Conservation (phyloP, 2,113 vertebrate genomes). For the Promerops cafer region DNA sequence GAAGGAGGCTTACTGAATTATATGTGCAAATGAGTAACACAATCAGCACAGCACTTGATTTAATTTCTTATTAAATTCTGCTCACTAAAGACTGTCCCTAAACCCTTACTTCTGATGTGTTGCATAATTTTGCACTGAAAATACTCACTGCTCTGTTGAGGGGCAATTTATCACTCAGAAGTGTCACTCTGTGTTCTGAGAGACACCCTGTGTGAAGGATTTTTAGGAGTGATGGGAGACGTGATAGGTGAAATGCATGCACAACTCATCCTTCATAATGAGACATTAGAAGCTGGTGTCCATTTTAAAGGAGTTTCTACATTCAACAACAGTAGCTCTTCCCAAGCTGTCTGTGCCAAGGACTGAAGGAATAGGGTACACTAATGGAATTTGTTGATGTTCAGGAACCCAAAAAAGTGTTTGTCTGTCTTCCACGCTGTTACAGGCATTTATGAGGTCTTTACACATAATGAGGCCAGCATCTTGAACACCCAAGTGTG, state of each 20-base stretch:
- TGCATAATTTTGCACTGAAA: neutral
- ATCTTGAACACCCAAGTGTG: neutral
- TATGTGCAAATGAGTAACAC: neutral
- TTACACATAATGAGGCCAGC: neutral
- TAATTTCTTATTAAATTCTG: constrained; percentile 4
- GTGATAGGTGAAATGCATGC: neutral
- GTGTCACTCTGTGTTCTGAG: neutral
- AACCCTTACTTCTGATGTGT: neutral
- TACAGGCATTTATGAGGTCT: neutral
- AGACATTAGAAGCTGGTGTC: neutral
- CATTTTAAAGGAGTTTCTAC: neutral
- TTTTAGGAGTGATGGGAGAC: neutral
- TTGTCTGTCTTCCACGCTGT: neutral
- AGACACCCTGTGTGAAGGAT: neutral
- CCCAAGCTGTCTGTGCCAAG: neutral
- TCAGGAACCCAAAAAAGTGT: neutral
- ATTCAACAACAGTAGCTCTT: neutral
- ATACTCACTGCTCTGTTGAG: neutral
- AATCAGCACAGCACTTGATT: neutral
- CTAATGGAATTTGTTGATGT: neutral
- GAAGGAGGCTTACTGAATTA: neutral
- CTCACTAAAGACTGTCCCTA: neutral
- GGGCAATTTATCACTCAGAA: neutral
- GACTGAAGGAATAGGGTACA: neutral
- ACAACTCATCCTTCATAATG: neutral